Base-by-base conservation (phyloP, 2,888 invertebrate genomes). In the Cosmopolites sordidus region DNA sequence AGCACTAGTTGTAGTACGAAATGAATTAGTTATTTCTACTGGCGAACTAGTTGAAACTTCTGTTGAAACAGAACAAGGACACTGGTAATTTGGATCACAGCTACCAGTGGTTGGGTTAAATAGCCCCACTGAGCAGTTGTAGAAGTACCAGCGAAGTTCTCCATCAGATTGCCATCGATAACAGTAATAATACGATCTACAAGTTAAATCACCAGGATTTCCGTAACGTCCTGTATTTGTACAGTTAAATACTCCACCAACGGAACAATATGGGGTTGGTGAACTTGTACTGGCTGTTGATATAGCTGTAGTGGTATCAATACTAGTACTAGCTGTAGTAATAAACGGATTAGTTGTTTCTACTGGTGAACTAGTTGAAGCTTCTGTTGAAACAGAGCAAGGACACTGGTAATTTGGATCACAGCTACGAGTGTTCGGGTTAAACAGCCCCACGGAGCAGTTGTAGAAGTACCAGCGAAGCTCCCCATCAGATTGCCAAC, bases 121-220 rank as follows among this genome's bases (percentile, higher is more conserved):
- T 5, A 37, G 11, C 16, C 49, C 49, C 1, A 38, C 14, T 9
- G 37, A 16, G 12, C 49, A 49, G 12, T 27, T n/a, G 8, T 49
- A 43, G 8, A 49, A 33, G 12, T 22, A 16, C 22, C 33, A 16
- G n/a, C n/a, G n/a, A n/a, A n/a, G n/a, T n/a, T n/a, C n/a, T n/a
- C n/a, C n/a, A n/a, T n/a, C n/a, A n/a, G 43, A 29, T 4, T 33
- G 11, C 40, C 49, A 46, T 42, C 37, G 17, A 8, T 43, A 48
- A 43, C 63, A 63, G 1, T 58, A 40, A 45, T 58, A 56, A 48
- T 60, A 63, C 2, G 42, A 18, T 4, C 16, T 52, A 38, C 63
- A 64, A 5, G 40, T 49, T 18, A 46, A 0, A 43, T 62, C 62
- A 14, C 41, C 43, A 27, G 43, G 38, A 33, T 52, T 42, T 8